These are phyloP conservation scores for Mandrillus leucophaeus DNA, from an alignment of 2,113 vertebrate genomes.

Conservation along the genomic window DNA sequence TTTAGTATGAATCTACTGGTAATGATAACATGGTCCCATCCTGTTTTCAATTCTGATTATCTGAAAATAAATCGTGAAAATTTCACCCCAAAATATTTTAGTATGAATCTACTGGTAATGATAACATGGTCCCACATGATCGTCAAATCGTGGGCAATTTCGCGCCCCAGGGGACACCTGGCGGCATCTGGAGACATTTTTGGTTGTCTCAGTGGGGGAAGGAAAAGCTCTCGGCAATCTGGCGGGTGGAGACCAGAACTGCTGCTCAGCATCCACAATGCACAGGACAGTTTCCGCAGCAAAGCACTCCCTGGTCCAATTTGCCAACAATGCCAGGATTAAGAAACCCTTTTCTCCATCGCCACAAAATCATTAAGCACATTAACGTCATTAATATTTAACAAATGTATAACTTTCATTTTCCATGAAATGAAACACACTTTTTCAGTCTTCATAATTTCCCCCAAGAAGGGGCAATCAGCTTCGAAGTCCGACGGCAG, in stretches of 20 bases:
- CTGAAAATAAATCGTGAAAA: not conserved
- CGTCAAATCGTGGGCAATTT: not conserved
- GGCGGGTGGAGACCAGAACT: too few species aligned
- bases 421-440: not conserved
- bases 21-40: not conserved
- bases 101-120: not conserved
- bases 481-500: not conserved
- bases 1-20: not conserved
- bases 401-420: not conserved
- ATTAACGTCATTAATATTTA: not conserved
- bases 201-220: not conserved
- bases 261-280: not conserved
- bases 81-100: not conserved
- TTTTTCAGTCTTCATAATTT: not conserved
- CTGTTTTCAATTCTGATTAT: not conserved
- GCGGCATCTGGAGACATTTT: not conserved
- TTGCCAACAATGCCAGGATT: fast-evolving
- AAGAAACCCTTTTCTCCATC: not conserved
- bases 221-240: too few species aligned
- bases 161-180: fast-evolving
- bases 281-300: fast-evolving
- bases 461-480: too few species aligned
- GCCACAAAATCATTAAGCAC: not conserved
- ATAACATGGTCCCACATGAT: not conserved
- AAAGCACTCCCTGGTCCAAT: not conserved